A percentile compares a stretch with the other conserved stretches of the same genome.
Conservation (phyloP, 2,113 vertebrate genomes). For the Apistogramma diplotaenia region DNA sequence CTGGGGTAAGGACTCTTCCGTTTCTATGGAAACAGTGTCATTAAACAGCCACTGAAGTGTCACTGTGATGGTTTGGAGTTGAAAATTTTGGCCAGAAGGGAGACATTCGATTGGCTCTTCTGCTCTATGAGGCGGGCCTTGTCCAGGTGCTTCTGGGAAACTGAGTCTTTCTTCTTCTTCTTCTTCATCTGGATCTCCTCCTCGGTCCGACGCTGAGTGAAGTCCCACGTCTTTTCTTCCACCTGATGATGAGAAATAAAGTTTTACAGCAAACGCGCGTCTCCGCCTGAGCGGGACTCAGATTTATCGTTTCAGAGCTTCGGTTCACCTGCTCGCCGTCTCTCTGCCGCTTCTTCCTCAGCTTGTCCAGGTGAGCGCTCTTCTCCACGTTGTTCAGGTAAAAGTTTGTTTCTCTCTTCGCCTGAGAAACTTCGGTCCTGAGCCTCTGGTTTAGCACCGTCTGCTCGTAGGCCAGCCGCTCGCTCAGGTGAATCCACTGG, state of each 20-base stretch:
- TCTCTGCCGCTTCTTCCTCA: constrained; percentile 54
- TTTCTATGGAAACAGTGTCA: accelerated
- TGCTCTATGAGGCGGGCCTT: constrained; percentile 65
- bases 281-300: background rate
- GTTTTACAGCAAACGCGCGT: background rate
- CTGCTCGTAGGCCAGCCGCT: constrained; percentile 86
- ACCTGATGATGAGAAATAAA: constrained; percentile 4
- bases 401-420: constrained; percentile 87
- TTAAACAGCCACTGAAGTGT: background rate
- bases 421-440: constrained; percentile 86
- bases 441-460: constrained; percentile 85
- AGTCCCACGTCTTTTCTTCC: constrained; percentile 81
- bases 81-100: constrained; percentile 87
- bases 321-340: constrained; percentile 46
- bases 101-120: constrained; percentile 84
- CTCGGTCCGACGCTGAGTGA: constrained; percentile 84
- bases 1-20: accelerated
- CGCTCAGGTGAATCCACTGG: constrained; percentile 89
- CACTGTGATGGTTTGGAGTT: constrained; percentile 42
- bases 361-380: constrained; percentile 76
- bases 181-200: constrained; percentile 80
- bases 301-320: background rate
- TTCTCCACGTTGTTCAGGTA: constrained; percentile 87
- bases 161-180: constrained; percentile 43
- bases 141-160: constrained; percentile 65